A percentile compares a stretch with the other conserved stretches of the same genome.
Conservation (phyloP, 64 coral and sea anemone genomes). For the Dendronephthya gigantea region DNA sequence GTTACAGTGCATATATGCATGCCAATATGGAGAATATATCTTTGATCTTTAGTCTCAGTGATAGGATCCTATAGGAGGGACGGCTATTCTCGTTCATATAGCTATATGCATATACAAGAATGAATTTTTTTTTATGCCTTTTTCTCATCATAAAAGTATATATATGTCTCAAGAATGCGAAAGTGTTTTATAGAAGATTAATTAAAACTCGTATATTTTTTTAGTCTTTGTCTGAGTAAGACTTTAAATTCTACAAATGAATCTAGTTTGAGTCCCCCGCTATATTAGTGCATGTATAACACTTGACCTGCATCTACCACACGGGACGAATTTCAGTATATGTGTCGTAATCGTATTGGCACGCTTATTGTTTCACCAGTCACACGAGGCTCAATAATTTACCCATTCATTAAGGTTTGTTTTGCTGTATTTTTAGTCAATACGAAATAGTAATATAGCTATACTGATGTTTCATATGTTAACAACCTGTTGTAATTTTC, state of each 20-base stretch:
- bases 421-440: background rate
- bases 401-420: background rate
- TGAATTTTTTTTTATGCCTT: too few species aligned
- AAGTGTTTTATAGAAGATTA: background rate
- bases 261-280: background rate
- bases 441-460: background rate
- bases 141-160: too few species aligned
- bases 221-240: background rate
- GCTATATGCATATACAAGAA: too few species aligned
- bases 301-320: constrained; percentile 12
- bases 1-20: too few species aligned
- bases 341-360: background rate
- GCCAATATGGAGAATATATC: too few species aligned
- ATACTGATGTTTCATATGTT: too few species aligned
- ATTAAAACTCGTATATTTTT: background rate
- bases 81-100: too few species aligned
- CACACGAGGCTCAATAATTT: background rate
- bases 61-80: too few species aligned
- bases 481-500: background rate
- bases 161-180: background rate
- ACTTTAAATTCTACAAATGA: background rate
- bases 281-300: background rate
- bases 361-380: background rate
- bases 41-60: too few species aligned
- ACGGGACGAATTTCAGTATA: background rate